Percentiles rank a stretch among this genome's conserved stretches.
Conservation (phyloP, 1,140 invertebrate genomes). For the Bathynomus jamesi region DNA sequence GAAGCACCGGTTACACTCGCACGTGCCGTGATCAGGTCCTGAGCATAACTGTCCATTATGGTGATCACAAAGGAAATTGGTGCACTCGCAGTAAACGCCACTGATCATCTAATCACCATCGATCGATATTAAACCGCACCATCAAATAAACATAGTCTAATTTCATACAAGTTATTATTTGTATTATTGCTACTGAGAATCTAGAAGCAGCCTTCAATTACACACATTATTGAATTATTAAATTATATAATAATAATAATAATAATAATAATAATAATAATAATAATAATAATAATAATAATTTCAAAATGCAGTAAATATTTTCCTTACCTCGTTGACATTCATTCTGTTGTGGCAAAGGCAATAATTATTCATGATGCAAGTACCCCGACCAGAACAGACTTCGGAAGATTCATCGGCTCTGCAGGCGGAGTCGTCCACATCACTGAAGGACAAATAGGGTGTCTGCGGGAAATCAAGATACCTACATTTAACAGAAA, state of each 20-base stretch:
- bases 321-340: neutral
- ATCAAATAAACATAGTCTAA: neutral
- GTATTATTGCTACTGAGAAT: neutral
- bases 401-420: neutral
- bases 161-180: neutral
- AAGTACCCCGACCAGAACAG: conserved; percentile 1
- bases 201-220: neutral
- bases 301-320: neutral
- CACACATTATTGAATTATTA: neutral
- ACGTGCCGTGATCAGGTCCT: conserved; percentile 59
- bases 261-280: neutral
- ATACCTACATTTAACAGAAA: no score
- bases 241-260: neutral
- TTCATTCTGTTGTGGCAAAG: neutral
- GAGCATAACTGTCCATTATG: conserved; percentile 70
- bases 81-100: conserved; percentile 84
- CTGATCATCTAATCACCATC: conserved; percentile 51
- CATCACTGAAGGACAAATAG: neutral
- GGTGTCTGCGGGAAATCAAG: neutral
- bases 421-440: neutral
- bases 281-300: conserved; percentile 3
- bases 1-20: conserved; percentile 65
- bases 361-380: neutral
- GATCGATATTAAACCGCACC: neutral
- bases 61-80: conserved; percentile 87